Base-by-base conservation (phyloP, 2,888 invertebrate genomes). In the Tetropium fuscum region DNA sequence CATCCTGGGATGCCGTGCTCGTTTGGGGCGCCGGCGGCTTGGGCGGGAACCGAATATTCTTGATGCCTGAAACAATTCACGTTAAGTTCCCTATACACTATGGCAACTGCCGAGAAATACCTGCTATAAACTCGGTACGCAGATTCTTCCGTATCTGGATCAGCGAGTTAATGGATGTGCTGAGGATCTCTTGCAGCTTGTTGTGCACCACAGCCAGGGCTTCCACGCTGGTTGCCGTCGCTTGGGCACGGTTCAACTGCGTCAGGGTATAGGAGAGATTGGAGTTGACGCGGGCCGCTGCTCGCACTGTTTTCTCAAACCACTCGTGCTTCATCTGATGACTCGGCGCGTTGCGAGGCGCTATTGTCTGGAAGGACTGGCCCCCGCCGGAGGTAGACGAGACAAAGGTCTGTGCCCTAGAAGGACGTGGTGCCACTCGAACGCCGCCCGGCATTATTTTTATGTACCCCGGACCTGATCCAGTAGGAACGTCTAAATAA, bases 291-390 rank as follows among this genome's bases (percentile, higher is more conserved):
- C 86, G 84, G 19, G 85, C 83, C 0, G 87, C 85, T 67, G 87
- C 84, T 44, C 85, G 76, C 20, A 86, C 80, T 63, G 87, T 87
- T 66, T 85, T 86, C 58, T 87, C 83, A 69, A 84, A 87, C 87
- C 87, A 87, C 72, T 87, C 87, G 43, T 81, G 78, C 61, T 76
- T 66, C 34, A 67, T 70, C 3, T 72, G 30, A 15, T 1, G 20
- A 16, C 5, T 44, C 10, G 44, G 0, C 1, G n/a, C 25, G 11
- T 38, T 40, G 11, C 41, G 38, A 18, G 32, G 2, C 10, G 15
- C 25, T 13, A 45, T 36, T 7, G 13, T 27, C 11, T 22, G 19
- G 54, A 34, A 40, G 10, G 40, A n/a, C 25, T 48, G 49, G 1
- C 15, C 16, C 10, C 44, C 30, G 2, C 15, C n/a, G 6, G 51